phyloP scores from a whole-genome alignment of 2,888 invertebrate species.

The Crossocerus cetratus region DNA sequence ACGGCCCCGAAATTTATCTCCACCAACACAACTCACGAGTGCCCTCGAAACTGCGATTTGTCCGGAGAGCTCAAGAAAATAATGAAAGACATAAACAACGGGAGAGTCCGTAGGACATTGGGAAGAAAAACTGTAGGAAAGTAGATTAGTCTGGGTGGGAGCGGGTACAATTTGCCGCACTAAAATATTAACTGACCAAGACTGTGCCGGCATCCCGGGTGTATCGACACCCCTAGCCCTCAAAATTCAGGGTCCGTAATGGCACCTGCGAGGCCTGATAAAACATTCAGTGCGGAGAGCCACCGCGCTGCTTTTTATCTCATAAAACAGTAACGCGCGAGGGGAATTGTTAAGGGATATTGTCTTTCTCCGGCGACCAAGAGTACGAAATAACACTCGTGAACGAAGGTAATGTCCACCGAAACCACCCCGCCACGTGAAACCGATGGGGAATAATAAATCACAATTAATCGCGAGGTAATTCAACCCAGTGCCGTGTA shows the following conservation, averaged over 20 bases:
- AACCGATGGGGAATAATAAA: too few relatives aligned
- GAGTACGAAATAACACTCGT: too few relatives aligned
- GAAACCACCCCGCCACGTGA: too few relatives aligned
- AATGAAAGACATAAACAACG: too few relatives aligned
- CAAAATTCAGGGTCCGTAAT: constrained; percentile 59
- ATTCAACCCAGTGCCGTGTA: too few relatives aligned
- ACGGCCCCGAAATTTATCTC: too few relatives aligned
- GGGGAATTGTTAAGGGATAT: constrained; percentile 50
- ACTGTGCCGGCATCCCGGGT: constrained; percentile 68
- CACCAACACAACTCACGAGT: too few relatives aligned
- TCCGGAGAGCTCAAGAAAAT: too few relatives aligned
- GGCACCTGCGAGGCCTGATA: constrained; percentile 56
- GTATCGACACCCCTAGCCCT: constrained; percentile 72
- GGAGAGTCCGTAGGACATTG: background rate
- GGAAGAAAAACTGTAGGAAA: constrained; percentile 44
- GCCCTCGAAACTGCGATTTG: too few relatives aligned
- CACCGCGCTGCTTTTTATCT: constrained; percentile 72
- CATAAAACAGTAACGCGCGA: constrained; percentile 70
- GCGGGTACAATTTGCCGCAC: constrained; percentile 71
- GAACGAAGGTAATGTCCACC: too few relatives aligned
- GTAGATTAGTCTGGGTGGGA: constrained; percentile 46
- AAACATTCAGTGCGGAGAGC: constrained; percentile 69
- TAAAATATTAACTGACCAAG: constrained; percentile 73
- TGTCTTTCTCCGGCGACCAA: constrained; percentile 10
- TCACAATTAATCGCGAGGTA: too few relatives aligned